Evolutionary conservation across 1,140 invertebrate species (phyloP).

Genomic region (Catajapyx aquilonaris): DNA sequence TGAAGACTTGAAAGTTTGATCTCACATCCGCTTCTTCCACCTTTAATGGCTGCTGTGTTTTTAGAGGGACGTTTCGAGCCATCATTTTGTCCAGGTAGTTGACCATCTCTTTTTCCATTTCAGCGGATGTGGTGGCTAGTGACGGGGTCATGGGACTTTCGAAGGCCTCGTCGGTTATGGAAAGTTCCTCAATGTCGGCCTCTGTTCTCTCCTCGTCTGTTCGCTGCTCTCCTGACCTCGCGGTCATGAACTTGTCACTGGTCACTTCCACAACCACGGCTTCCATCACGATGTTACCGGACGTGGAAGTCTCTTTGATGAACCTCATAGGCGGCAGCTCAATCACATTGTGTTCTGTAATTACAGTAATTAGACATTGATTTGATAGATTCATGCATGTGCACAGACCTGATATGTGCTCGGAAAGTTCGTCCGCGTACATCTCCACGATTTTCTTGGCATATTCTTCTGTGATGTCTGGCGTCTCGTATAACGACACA

Average conservation of each 20-base stretch:
- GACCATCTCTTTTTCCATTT: not conserved
- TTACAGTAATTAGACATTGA: conserved; percentile 2
- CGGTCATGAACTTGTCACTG: conserved; percentile 36
- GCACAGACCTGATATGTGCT: conserved; percentile 47
- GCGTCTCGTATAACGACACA: conserved; percentile 73
- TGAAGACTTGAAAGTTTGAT: not conserved
- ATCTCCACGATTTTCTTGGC: conserved; percentile 77
- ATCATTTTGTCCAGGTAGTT: not conserved
- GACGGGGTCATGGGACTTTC: conserved; percentile 20
- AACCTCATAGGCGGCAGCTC: conserved; percentile 73
- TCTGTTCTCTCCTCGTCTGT: conserved; percentile 32
- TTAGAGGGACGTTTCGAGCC: not conserved
- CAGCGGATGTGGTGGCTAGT: not conserved
- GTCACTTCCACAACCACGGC: conserved; percentile 79
- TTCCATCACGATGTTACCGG: conserved; percentile 69
- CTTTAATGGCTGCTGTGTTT: not conserved
- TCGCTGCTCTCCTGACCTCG: conserved; percentile 46
- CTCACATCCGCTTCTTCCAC: not conserved
- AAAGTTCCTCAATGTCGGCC: conserved; percentile 64
- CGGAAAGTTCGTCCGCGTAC: conserved; percentile 77
- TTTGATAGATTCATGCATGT: conserved; percentile 3
- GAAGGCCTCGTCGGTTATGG: conserved; percentile 36
- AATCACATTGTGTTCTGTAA: conserved; percentile 53
- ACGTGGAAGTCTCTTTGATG: conserved; percentile 67
- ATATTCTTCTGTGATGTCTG: conserved; percentile 75